Evolutionary conservation across 2,113 vertebrate species (phyloP).

Genomic region (Paralichthys olivaceus): DNA sequence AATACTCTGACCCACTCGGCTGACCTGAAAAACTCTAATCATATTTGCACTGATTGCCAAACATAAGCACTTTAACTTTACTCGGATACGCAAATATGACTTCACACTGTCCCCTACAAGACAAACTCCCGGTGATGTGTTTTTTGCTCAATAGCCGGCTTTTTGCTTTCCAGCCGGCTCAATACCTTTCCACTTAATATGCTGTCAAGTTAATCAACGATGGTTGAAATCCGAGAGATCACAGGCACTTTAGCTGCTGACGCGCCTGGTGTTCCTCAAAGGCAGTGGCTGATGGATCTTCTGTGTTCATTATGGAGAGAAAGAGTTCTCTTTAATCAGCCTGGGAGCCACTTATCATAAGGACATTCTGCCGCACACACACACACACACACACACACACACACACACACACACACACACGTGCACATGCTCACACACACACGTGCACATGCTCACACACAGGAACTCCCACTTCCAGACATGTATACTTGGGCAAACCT

Average conservation of each 20-base stretch:
- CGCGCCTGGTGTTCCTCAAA: slow-evolving; percentile 75
- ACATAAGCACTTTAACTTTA: slow-evolving; percentile 68
- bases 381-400: slow-evolving; percentile 14
- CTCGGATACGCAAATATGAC: slow-evolving; percentile 66
- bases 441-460: too few species aligned
- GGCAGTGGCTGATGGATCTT: slow-evolving; percentile 78
- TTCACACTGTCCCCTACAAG: slow-evolving; percentile 45
- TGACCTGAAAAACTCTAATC: slow-evolving; percentile 67
- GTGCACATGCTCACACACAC: background rate
- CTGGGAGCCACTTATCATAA: slow-evolving; percentile 79
- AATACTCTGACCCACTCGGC: slow-evolving; percentile 60
- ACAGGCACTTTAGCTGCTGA: slow-evolving; percentile 78
- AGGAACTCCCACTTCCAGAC: background rate
- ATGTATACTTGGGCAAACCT: background rate
- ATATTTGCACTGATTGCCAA: slow-evolving; percentile 62
- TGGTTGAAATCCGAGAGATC: slow-evolving; percentile 77
- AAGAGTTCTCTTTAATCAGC: slow-evolving; percentile 80
- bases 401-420: background rate
- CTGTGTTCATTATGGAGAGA: slow-evolving; percentile 79
- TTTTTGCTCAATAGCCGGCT: slow-evolving; percentile 21
- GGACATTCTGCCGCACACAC: slow-evolving; percentile 49
- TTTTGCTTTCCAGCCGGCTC: slow-evolving; percentile 60
- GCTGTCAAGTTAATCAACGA: slow-evolving; percentile 81
- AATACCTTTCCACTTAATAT: slow-evolving; percentile 80
- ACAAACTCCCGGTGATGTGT: slow-evolving; percentile 61